A percentile compares a stretch with the other conserved stretches of the same genome.
phyloP scores from a whole-genome alignment of 2,113 vertebrate genomes.

The Micromys minutus region DNA sequence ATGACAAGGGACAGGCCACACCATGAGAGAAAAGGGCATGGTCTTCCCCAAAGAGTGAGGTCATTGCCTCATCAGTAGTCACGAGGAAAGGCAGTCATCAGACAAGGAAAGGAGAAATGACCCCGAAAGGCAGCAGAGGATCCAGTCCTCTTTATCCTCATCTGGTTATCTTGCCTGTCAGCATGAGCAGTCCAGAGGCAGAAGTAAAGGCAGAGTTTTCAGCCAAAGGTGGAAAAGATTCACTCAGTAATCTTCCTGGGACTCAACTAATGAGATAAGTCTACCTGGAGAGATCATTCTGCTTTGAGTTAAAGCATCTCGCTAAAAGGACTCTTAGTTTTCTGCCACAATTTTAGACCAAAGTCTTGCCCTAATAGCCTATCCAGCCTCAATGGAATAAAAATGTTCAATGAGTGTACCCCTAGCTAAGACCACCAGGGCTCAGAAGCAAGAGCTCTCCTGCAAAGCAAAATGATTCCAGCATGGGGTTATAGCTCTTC shows the following conservation, averaged over 20 bases:
- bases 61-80: not conserved
- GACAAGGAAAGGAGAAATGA: not conserved
- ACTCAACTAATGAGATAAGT: not conserved
- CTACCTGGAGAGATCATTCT: not conserved
- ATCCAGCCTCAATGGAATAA: not conserved
- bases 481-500: not conserved
- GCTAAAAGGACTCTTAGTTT: not conserved
- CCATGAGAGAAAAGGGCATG: conserved; percentile 18
- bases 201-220: not conserved
- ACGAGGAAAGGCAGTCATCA: not conserved
- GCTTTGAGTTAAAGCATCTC: no score
- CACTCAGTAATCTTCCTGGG: not conserved
- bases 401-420: not conserved
- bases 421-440: not conserved
- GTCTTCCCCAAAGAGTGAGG: not conserved
- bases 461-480: not conserved
- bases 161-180: not conserved
- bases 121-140: not conserved
- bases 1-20: conserved; percentile 25
- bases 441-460: not conserved
- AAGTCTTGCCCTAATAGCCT: not conserved
- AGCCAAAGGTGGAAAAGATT: not conserved
- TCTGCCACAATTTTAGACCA: not conserved
- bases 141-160: not conserved
- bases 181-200: not conserved